Evolutionary conservation across 2,113 vertebrate genomes (phyloP), one percentile per base, ranked within the genome.

Genomic region (Oncorhynchus tshawytscha): DNA sequence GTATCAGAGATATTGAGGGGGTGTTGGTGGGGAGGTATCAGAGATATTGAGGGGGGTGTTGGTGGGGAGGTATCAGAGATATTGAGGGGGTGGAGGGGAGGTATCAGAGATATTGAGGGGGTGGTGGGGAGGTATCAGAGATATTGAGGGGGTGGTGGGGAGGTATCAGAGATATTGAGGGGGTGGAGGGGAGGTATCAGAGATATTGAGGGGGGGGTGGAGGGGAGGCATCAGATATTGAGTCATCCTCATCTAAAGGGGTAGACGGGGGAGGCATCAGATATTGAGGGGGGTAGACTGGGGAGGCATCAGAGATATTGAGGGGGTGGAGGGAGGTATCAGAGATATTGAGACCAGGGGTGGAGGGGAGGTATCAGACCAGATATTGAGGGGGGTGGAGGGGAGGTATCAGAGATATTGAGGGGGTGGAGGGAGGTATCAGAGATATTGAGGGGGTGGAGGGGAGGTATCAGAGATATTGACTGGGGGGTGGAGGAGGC

Each of bases 291-390:
- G 20, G 8, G n/a, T 3, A 2, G 22, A 65, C n/a, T n/a, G 68
- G 34, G 39, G 68, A n/a, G 2, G 68, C 24, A 18, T 12, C 11
- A 13, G 74, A 73, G 24, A 29, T 5, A 31, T 5, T 5, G 3
- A 59, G 45, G 60, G 74, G 65, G 20, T 67, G 29, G 16, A 70
- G 59, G 73, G 67, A 31, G 24, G 64, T 31, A 31, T 31, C 31
- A 31, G 31, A 5, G 29, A 29, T 6, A 34, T 6, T 6, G 31
- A 34, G n/a, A n/a, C n/a, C n/a, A n/a, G 34, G 73, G 16, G n/a
- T 7, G 15, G 24, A 24, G 12, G 48, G 25, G 8, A 25, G 3
- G 73, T 29, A 22, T 8, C 5, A 64, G 60, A n/a, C n/a, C n/a
- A 34, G 29, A 29, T 7, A 34, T 2, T 1, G 16, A 68, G 25